A percentile compares a stretch with the other conserved stretches of the same genome.
Conservation (phyloP, 2,797 vertebrate species). For the Coranthus polyacanthus region DNA sequence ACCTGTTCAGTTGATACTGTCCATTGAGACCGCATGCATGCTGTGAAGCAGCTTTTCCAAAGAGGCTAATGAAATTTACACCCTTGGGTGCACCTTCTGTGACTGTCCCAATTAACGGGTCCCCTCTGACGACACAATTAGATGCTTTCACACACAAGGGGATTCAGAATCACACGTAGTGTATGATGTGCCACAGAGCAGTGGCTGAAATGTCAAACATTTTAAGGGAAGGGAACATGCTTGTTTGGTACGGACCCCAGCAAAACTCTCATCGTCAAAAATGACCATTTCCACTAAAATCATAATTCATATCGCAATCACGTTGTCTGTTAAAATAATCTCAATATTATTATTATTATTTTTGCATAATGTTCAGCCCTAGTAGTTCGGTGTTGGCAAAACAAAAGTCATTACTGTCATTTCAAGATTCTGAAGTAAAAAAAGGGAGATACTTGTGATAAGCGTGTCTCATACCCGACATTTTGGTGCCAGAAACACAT, state of each 20-base stretch:
- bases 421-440: background rate
- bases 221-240: too few species aligned
- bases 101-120: constrained; percentile 39
- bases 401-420: background rate
- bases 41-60: constrained; percentile 10
- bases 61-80: constrained; percentile 51
- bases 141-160: constrained; percentile 2
- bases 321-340: too few species aligned
- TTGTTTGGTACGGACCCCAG: too few species aligned
- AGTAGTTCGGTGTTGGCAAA: too few species aligned
- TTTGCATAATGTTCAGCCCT: too few species aligned
- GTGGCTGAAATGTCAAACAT: too few species aligned
- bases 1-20: constrained; percentile 24
- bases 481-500: background rate
- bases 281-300: too few species aligned
- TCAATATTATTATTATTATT: too few species aligned
- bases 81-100: constrained; percentile 27
- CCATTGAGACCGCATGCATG: constrained; percentile 5
- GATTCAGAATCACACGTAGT: background rate
- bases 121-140: constrained; percentile 17
- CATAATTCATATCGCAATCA: too few species aligned
- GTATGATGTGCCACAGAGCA: background rate
- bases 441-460: background rate
- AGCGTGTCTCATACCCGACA: background rate
- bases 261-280: too few species aligned